phyloP scores from a whole-genome alignment of 2,797 vertebrate genomes.

The Falco concolor region DNA sequence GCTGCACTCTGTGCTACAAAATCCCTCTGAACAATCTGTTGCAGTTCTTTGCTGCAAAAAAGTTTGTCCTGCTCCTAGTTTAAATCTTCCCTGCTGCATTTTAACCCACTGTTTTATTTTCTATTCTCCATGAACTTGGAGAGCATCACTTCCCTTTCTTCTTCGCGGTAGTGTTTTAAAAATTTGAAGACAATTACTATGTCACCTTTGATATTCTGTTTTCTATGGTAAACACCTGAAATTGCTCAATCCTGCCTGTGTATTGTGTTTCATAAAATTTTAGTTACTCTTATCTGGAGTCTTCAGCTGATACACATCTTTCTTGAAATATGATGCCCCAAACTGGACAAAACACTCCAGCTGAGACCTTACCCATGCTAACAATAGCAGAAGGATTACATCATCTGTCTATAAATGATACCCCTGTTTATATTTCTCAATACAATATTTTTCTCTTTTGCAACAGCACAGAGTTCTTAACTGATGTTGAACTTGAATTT shows the following conservation, averaged over 20 bases:
- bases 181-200: neutral
- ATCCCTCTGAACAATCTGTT: neutral
- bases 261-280: neutral
- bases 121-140: neutral
- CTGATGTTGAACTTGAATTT: neutral
- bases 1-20: neutral
- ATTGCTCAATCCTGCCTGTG: neutral
- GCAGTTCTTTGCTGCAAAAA: neutral
- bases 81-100: neutral
- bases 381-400: constrained; percentile 11
- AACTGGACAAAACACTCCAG: constrained; percentile 30
- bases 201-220: neutral
- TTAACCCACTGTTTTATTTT: neutral
- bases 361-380: neutral
- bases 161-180: neutral
- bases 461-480: neutral
- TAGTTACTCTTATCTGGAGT: neutral
- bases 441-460: constrained; percentile 1
- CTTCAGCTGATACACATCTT: neutral
- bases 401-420: constrained; percentile 11
- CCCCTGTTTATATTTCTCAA: neutral
- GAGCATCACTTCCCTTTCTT: neutral
- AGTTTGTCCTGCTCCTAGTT: neutral
- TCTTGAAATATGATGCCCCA: constrained; percentile 18
- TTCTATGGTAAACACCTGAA: neutral